Conservation (phyloP, 2,113 vertebrate species). For the Phaetusa simplex region DNA sequence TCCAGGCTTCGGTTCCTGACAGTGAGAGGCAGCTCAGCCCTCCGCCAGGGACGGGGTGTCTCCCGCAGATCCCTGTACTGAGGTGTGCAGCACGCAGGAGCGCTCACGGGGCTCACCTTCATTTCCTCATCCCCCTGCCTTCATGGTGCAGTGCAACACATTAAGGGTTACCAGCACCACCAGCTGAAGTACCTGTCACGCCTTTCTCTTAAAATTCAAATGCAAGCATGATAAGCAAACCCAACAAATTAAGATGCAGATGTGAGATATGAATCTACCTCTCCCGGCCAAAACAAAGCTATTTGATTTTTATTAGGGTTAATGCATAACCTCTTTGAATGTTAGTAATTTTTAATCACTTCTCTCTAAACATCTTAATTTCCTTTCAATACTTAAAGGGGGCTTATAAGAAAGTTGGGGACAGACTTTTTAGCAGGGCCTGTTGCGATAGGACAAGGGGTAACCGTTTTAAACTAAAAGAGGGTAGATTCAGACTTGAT, state of each 20-base stretch:
- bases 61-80: background rate
- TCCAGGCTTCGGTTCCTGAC: background rate
- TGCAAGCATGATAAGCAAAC: background rate
- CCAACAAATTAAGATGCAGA: background rate
- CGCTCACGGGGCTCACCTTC: background rate
- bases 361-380: background rate
- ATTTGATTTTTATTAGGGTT: slow-evolving; percentile 18
- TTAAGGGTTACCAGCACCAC: background rate
- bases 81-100: accelerated
- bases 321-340: slow-evolving; percentile 4
- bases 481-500: background rate
- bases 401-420: background rate
- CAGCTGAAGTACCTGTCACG: background rate
- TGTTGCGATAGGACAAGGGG: background rate
- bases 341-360: background rate
- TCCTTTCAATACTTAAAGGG: background rate
- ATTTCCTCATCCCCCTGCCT: background rate
- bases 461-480: background rate
- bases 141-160: background rate
- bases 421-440: background rate
- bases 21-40: background rate
- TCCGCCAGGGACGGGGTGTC: background rate
- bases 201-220: background rate
- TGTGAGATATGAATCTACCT: background rate
- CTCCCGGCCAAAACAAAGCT: background rate